These are phyloP conservation scores for Cacoxenus indagator DNA, from an alignment of 2,888 invertebrate genomes.

Conservation along the genomic window DNA sequence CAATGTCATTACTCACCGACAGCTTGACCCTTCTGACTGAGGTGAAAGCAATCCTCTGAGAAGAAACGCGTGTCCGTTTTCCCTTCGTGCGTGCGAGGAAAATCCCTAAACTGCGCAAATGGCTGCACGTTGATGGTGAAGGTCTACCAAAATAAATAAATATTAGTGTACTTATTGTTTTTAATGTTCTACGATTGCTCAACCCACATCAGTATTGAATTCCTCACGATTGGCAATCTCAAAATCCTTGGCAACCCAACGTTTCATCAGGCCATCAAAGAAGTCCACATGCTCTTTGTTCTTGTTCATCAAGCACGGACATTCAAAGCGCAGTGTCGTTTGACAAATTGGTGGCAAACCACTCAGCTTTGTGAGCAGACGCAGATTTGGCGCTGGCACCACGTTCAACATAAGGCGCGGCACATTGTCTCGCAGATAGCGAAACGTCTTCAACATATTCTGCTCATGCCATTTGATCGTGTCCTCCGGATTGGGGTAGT, in stretches of 20 bases:
- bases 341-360: constrained; percentile 70
- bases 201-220: constrained; percentile 64
- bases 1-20: constrained; percentile 64
- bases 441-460: constrained; percentile 70
- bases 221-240: constrained; percentile 71
- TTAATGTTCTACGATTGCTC: background rate
- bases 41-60: constrained; percentile 77
- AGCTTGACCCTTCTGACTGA: constrained; percentile 75
- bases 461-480: constrained; percentile 71
- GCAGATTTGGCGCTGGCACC: constrained; percentile 72
- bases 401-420: constrained; percentile 76
- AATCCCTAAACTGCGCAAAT: constrained; percentile 68
- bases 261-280: constrained; percentile 71
- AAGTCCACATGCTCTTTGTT: constrained; percentile 58
- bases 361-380: constrained; percentile 66
- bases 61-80: constrained; percentile 72
- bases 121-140: constrained; percentile 75
- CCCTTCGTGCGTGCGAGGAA: constrained; percentile 70
- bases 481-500: constrained; percentile 67
- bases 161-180: background rate
- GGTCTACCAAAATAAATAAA: constrained; percentile 65
- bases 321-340: constrained; percentile 71
- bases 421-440: constrained; percentile 73
- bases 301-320: constrained; percentile 74
- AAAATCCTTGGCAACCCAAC: constrained; percentile 73